Conservation (phyloP, 2,888 invertebrate species). For the Cerastis rubricosa region DNA sequence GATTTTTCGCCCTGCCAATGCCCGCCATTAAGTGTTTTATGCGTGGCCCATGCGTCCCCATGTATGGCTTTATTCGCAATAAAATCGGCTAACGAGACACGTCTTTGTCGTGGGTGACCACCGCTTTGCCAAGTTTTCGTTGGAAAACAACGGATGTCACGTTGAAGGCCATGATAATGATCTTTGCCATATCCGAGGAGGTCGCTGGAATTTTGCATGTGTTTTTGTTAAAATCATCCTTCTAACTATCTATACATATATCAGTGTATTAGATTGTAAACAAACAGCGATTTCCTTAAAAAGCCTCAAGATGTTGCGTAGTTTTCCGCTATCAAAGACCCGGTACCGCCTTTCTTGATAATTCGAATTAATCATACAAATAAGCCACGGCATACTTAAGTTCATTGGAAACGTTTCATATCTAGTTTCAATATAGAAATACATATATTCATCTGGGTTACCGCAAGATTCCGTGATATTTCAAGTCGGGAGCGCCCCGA, state of each 20-base stretch:
- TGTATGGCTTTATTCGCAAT: conserved; percentile 78
- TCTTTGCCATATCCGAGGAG: conserved; percentile 75
- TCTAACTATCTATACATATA: conserved; percentile 36
- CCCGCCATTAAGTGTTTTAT: conserved; percentile 77
- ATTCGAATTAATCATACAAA: conserved; percentile 47
- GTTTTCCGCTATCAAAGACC: conserved; percentile 37
- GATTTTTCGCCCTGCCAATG: conserved; percentile 70
- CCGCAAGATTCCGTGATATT: conserved; percentile 83
- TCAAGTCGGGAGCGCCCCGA: conserved; percentile 84
- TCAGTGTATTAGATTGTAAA: conserved; percentile 42
- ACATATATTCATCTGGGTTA: conserved; percentile 79
- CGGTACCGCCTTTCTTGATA: conserved; percentile 37
- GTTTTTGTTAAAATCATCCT: conserved; percentile 68
- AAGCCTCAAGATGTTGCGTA: conserved; percentile 24
- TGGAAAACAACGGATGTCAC: conserved; percentile 81
- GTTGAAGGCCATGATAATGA: conserved; percentile 80
- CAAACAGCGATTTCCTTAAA: conserved; percentile 33
- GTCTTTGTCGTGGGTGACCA: conserved; percentile 84
- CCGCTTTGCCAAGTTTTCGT: conserved; percentile 77
- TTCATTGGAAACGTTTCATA: conserved; percentile 58
- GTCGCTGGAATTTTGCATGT: conserved; percentile 69
- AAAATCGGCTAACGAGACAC: conserved; percentile 82
- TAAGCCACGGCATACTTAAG: conserved; percentile 43
- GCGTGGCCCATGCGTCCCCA: conserved; percentile 72
- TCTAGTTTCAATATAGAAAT: conserved; percentile 67